Conservation (phyloP, 2,888 invertebrate genomes). For the Tryphoninae sp. region DNA sequence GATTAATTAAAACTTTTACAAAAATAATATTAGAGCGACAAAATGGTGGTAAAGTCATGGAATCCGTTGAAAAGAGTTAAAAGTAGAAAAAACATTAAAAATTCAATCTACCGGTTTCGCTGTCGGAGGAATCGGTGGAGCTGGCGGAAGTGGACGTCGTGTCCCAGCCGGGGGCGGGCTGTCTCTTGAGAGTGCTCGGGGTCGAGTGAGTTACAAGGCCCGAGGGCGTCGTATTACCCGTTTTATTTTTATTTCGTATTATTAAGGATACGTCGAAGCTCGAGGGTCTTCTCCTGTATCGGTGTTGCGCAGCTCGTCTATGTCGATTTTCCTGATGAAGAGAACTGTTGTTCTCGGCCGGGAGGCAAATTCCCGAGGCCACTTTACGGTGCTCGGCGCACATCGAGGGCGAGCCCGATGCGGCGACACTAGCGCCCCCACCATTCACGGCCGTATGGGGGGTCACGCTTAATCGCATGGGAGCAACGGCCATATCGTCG, state of each 20-base stretch:
- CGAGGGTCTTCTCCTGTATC: conserved; percentile 70
- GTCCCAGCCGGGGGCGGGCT: conserved; percentile 71
- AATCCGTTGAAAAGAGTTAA: neutral
- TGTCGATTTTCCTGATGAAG: conserved; percentile 71
- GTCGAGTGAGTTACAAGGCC: conserved; percentile 67
- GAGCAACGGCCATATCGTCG: conserved; percentile 34
- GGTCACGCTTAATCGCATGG: conserved; percentile 17
- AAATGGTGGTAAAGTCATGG: neutral
- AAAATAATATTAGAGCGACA: no score
- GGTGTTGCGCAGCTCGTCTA: conserved; percentile 68
- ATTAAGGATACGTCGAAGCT: conserved; percentile 74
- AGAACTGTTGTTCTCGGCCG: conserved; percentile 64
- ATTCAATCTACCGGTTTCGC: conserved; percentile 50
- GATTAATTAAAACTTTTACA: no score
- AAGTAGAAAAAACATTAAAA: neutral
- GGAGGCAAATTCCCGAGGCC: conserved; percentile 50
- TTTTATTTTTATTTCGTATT: conserved; percentile 68
- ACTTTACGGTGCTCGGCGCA: conserved; percentile 41
- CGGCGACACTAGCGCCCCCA: conserved; percentile 12
- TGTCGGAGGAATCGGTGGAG: conserved; percentile 70
- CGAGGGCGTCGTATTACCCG: conserved; percentile 58
- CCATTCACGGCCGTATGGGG: conserved; percentile 13
- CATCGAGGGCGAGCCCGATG: conserved; percentile 20
- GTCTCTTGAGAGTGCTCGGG: conserved; percentile 67
- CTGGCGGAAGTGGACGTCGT: conserved; percentile 73